A percentile compares a stretch with the other conserved stretches of the same genome.
Evolutionary conservation across 2,113 vertebrate genomes (phyloP).

Genomic region (Ginglymostoma cirratum): DNA sequence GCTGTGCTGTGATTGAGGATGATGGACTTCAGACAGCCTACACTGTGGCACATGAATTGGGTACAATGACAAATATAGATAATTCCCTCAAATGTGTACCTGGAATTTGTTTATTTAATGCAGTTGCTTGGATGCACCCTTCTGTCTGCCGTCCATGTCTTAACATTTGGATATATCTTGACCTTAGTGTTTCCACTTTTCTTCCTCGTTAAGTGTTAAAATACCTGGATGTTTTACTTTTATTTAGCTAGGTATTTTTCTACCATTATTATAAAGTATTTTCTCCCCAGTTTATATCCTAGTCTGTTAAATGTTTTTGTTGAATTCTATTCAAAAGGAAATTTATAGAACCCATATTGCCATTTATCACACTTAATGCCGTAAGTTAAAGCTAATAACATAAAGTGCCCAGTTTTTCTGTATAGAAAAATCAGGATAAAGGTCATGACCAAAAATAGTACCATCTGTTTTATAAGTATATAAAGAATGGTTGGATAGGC

Average conservation of each 20-base stretch:
- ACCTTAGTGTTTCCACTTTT: neutral
- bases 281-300: neutral
- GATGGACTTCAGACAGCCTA: slow-evolving; percentile 87
- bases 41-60: slow-evolving; percentile 87
- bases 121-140: neutral
- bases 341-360: neutral
- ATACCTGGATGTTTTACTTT: neutral
- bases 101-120: neutral
- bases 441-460: neutral
- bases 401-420: neutral
- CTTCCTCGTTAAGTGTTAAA: neutral
- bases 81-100: neutral
- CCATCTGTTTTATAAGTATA: neutral
- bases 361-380: neutral
- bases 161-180: neutral
- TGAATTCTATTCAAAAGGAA: neutral
- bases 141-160: neutral
- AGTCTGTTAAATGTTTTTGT: neutral
- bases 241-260: neutral
- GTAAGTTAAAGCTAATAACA: neutral
- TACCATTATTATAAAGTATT: neutral
- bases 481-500: too few species aligned
- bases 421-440: neutral
- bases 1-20: slow-evolving; percentile 89
- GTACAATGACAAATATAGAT: slow-evolving; percentile 50